Evolutionary conservation across 2,797 vertebrate genomes (phyloP).

Genomic region (Chiloscyllium punctatum): DNA sequence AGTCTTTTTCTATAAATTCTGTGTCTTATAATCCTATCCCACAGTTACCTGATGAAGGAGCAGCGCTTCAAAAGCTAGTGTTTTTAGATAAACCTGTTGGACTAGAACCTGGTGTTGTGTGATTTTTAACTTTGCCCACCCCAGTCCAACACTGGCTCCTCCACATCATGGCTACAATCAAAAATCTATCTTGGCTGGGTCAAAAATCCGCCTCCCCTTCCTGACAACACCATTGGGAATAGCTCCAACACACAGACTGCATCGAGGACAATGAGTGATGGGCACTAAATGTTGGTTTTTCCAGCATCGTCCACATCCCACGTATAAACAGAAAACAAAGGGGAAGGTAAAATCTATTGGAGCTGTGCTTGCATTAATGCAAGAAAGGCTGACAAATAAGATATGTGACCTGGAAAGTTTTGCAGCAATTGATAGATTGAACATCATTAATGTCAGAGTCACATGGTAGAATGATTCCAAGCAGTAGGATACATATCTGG

Average conservation of each 20-base stretch:
- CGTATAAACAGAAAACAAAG: not conserved
- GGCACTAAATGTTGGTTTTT: not conserved
- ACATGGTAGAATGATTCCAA: constrained; percentile 4
- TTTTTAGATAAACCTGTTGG: no score
- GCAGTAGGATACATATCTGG: constrained; percentile 10
- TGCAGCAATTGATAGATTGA: not conserved
- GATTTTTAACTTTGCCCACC: no score
- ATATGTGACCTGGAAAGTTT: not conserved
- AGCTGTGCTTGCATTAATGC: not conserved
- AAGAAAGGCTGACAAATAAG: constrained; percentile 1
- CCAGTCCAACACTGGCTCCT: no score
- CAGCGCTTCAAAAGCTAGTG: no score
- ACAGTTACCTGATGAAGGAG: no score
- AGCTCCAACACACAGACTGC: no score
- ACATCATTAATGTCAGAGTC: not conserved
- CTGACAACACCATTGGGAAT: not conserved
- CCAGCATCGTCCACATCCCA: not conserved
- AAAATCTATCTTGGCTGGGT: not conserved
- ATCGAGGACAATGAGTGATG: no score
- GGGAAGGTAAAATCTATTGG: not conserved
- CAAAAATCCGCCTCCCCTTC: not conserved
- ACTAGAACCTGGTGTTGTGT: no score
- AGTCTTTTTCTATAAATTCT: no score
- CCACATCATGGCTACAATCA: no score
- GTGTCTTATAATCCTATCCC: no score